Base-by-base conservation (phyloP, 2,797 vertebrate species). In the Sorex maritimensis region DNA sequence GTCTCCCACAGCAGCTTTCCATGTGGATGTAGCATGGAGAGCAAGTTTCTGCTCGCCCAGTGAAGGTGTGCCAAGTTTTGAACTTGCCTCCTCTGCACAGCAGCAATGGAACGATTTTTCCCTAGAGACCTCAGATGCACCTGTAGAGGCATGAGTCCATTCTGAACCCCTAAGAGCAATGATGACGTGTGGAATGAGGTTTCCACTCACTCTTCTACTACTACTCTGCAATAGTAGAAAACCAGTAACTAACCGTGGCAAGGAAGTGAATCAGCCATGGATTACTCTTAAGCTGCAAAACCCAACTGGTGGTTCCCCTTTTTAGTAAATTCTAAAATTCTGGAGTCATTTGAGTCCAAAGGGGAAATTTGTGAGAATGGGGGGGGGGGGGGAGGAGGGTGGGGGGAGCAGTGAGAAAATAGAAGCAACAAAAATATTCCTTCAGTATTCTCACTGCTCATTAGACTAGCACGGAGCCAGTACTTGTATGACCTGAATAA, bases 401-500 rank as follows among this genome's bases (percentile, higher is more conserved):
- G 6, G 58, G 58, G 61, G 90, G 14, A 26, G 44, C 13, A 24
- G 83, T 44, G 69, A 84, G 68, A 94, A 96, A 94, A 95, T 93
- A 95, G 92, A 94, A 93, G 46, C 24, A 79, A 83, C 86, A 88
- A 81, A 96, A 96, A 94, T 91, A 94, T 11, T 38, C 85, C 85
- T 74, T 88, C 86, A 55, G 81, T 88, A 75, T 81, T 90, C 71
- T 75, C 79, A 68, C 52, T 91, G 52, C 88, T 86, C 95, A 94
- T 93, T 95, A 97, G 79, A 87, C 81, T 83, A 96, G 72, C 49
- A 87, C 89, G 19, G 52, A 68, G 82, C 85, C 85, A 91, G 61
- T 41, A 71, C 85, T 84, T 13, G 44, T 71, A 87, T 69, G 96
- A 95, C 95, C 94, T 86, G 95, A 97, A 97, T 90, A 94, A 89